Evolutionary conservation across 2,888 invertebrate genomes (phyloP).

Genomic region (Glaucopsyche alexis): DNA sequence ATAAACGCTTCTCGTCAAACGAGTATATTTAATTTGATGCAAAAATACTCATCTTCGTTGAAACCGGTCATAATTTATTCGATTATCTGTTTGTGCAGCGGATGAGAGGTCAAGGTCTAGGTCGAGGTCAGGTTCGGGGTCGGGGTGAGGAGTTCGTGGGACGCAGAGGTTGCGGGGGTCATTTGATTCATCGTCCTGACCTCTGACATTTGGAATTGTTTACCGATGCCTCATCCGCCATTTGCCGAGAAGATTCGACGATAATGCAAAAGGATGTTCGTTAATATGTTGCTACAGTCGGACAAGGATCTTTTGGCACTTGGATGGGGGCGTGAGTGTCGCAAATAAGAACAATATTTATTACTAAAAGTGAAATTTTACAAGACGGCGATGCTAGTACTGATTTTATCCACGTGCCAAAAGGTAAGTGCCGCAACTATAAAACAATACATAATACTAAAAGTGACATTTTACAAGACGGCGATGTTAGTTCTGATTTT

Average conservation of each 20-base stretch:
- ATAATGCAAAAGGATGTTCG: background rate
- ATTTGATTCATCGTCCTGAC: conserved; percentile 29
- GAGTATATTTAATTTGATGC: conserved; percentile 5
- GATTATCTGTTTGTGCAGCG: conserved; percentile 42
- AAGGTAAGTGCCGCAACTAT: too few species aligned
- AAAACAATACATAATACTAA: too few species aligned
- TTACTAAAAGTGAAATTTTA: too few species aligned
- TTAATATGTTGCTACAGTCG: background rate
- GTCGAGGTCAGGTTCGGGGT: conserved; percentile 50
- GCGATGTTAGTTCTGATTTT: too few species aligned
- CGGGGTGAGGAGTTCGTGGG: conserved; percentile 61
- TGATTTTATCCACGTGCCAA: too few species aligned
- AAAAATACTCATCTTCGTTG: conserved; percentile 16
- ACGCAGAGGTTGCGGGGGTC: conserved; percentile 47
- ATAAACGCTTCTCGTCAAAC: background rate
- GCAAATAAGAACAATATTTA: too few species aligned
- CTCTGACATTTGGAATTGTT: conserved; percentile 32
- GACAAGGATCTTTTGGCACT: too few species aligned
- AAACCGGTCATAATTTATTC: conserved; percentile 31
- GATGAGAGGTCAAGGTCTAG: conserved; percentile 47
- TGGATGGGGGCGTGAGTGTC: too few species aligned
- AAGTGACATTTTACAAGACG: too few species aligned
- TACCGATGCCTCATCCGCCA: conserved; percentile 12
- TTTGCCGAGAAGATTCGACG: conserved; percentile 1
- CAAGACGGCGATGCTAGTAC: too few species aligned